Evolutionary conservation across 2,113 vertebrate species (phyloP).

Genomic region (Cromileptes altivelis): DNA sequence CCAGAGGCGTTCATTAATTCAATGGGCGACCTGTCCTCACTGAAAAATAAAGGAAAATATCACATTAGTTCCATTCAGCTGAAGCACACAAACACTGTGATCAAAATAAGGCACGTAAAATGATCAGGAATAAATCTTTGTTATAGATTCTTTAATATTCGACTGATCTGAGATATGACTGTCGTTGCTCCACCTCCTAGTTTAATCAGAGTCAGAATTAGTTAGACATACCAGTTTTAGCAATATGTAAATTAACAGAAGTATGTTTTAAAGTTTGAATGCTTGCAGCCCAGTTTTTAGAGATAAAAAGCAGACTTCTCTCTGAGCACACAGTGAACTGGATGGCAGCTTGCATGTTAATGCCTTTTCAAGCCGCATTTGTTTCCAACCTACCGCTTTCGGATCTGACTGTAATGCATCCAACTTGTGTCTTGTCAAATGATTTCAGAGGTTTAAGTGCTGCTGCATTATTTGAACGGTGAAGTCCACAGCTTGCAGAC

Average conservation of each 20-base stretch:
- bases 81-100: not conserved
- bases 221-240: not conserved
- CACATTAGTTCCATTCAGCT: not conserved
- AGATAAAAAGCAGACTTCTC: not conserved
- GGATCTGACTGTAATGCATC: not conserved
- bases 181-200: too few species aligned
- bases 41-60: constrained; percentile 5
- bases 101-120: not conserved
- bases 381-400: constrained; percentile 5
- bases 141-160: not conserved
- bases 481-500: not conserved
- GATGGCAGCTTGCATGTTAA: constrained; percentile 9
- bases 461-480: constrained; percentile 2
- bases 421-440: not conserved
- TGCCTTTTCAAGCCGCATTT: constrained; percentile 17
- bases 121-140: not conserved
- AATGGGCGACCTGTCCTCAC: not conserved
- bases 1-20: constrained; percentile 15
- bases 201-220: too few species aligned
- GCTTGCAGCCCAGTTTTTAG: not conserved
- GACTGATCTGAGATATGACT: not conserved
- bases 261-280: not conserved
- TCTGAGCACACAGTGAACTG: not conserved
- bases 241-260: not conserved
- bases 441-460: constrained; percentile 13